Conservation (phyloP, 2,113 vertebrate genomes). For the Nematolebias whitei region DNA sequence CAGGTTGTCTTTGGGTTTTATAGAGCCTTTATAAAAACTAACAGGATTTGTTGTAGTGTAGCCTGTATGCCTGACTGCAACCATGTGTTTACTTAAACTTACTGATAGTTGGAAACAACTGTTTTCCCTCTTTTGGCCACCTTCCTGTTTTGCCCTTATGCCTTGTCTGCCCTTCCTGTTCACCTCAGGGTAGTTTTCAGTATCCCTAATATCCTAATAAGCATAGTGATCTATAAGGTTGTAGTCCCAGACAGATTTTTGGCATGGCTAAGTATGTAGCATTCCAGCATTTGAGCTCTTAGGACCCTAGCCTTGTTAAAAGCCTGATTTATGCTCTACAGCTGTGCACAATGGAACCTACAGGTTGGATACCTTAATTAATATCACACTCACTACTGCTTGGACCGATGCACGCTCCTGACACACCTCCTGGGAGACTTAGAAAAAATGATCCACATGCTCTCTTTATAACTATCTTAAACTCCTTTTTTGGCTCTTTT, state of each 20-base stretch:
- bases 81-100: slow-evolving; percentile 61
- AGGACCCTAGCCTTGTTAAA: slow-evolving; percentile 76
- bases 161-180: slow-evolving; percentile 29
- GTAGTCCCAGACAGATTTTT: slow-evolving; percentile 85
- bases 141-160: slow-evolving; percentile 53
- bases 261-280: slow-evolving; percentile 81
- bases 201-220: slow-evolving; percentile 59
- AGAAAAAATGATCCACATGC: slow-evolving; percentile 40
- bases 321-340: slow-evolving; percentile 80
- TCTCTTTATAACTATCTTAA: slow-evolving; percentile 46
- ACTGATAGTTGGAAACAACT: slow-evolving; percentile 64
- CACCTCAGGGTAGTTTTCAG: slow-evolving; percentile 45
- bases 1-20: slow-evolving; percentile 5
- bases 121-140: slow-evolving; percentile 59
- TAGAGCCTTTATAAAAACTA: slow-evolving; percentile 19
- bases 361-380: slow-evolving; percentile 76
- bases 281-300: slow-evolving; percentile 88
- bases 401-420: slow-evolving; percentile 60
- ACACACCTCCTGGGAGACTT: slow-evolving; percentile 62
- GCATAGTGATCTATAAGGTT: slow-evolving; percentile 80
- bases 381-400: slow-evolving; percentile 66
- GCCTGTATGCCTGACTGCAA: slow-evolving; percentile 8
- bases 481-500: slow-evolving; percentile 2
- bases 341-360: slow-evolving; percentile 76
- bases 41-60: slow-evolving; percentile 19